Evolutionary conservation across 1,140 invertebrate genomes (phyloP), one percentile per base, ranked within the genome.

Genomic region (Trichonephila clavipes): DNA sequence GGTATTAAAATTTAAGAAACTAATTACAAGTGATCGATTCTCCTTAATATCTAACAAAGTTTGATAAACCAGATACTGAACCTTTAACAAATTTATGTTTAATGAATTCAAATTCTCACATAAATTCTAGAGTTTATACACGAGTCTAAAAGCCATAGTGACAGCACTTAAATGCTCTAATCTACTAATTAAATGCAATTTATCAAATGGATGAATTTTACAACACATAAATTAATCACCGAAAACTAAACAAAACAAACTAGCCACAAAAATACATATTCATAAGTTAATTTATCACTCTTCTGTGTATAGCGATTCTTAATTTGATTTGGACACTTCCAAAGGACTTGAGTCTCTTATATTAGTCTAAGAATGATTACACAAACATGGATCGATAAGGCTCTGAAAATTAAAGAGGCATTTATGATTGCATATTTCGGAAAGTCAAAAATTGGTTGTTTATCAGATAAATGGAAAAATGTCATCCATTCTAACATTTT

Each of bases 201-300:
- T 85, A 85, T 85, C 51, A 85, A 85, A 85, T 85, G 83, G 34
- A 85, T 61, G 34, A 85, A 85, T 85, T 85, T 85, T 85, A 85
- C 61, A 85, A 85, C 44, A 85, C 28, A 59, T 85, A 85, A 59
- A 85, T 85, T 85, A 85, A 85, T 85, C 83, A 59, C 83, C 44
- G 58, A 59, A n/a, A 85, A n/a, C 44, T 59, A 51, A 85, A 59
- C 83, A 85, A 85, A 85, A 85, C 58, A 85, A 85, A 21, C 24
- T 51, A 28, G 34, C 58, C 83, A 85, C 44, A n/a, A 59, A 85
- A 85, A 85, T 85, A 59, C 44, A 85, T 85, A 85, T 85, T 85
- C 83, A 85, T 85, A 85, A 85, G 83, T 85, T 85, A 85, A 85
- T 85, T 28, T 85, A 85, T 85, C 83, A 85, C 58, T 85, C 34